Conservation (phyloP, 53 echinoderm and acorn worm species). For the Henricia sp. region DNA sequence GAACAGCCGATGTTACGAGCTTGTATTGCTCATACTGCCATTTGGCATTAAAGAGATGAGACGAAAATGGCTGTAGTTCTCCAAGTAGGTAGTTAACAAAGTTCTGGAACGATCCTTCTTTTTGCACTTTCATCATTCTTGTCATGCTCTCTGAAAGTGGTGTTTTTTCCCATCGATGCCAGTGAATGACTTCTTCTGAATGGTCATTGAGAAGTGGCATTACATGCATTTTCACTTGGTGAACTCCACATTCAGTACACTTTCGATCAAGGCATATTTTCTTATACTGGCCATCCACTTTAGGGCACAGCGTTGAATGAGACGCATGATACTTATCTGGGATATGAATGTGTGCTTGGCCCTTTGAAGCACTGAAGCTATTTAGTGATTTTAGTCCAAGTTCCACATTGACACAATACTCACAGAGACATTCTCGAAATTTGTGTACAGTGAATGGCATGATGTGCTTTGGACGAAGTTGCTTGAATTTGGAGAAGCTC, state of each 20-base stretch:
- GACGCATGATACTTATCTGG: constrained; percentile 19
- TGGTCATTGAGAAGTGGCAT: constrained; percentile 1
- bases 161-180: constrained; percentile 27
- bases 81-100: background rate
- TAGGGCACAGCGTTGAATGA: constrained; percentile 22
- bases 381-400: constrained; percentile 22
- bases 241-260: constrained; percentile 34
- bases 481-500: constrained; percentile 24
- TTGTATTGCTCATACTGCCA: too few relatives aligned
- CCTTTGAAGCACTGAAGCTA: constrained; percentile 14
- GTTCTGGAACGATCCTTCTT: background rate
- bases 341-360: background rate
- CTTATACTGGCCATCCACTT: constrained; percentile 34
- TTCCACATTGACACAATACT: constrained; percentile 39
- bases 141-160: background rate
- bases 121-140: constrained; percentile 24
- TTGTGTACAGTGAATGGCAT: constrained; percentile 31
- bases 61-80: too few relatives aligned
- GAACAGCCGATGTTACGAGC: too few relatives aligned
- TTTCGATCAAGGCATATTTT: constrained; percentile 33
- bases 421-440: constrained; percentile 18
- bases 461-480: constrained; percentile 33
- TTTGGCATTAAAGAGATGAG: too few relatives aligned
- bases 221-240: constrained; percentile 5
- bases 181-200: background rate